These are phyloP conservation scores for Papilio polytes DNA, from an alignment of 1,140 invertebrate species.

Conservation along the genomic window DNA sequence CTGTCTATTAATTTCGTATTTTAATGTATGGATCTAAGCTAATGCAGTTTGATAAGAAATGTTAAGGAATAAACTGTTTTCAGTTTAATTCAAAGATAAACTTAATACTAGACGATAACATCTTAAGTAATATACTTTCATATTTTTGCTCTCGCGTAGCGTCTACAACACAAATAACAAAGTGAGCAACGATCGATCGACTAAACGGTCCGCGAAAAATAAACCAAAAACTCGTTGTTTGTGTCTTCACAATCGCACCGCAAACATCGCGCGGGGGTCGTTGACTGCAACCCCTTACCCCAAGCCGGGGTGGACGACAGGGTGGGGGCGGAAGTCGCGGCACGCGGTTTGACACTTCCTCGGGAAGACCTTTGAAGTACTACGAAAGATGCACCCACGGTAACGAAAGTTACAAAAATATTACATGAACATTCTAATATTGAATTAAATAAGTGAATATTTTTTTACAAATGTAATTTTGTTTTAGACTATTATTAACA, in stretches of 20 bases:
- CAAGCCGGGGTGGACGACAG: constrained; percentile 48
- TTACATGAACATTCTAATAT: neutral
- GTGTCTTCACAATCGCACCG: constrained; percentile 73
- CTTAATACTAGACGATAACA: constrained; percentile 38
- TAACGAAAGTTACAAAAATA: neutral
- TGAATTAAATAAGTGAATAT: too few relatives aligned
- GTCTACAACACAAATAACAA: constrained; percentile 30
- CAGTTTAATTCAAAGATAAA: neutral
- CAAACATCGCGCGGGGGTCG: constrained; percentile 69
- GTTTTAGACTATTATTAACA: too few relatives aligned
- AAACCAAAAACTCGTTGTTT: constrained; percentile 67
- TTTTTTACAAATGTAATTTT: too few relatives aligned
- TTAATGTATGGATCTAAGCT: neutral
- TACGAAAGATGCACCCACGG: constrained; percentile 59
- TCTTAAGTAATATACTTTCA: constrained; percentile 21
- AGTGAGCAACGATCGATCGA: constrained; percentile 41
- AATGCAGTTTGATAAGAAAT: neutral
- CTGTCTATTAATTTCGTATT: neutral
- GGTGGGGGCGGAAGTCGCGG: constrained; percentile 63
- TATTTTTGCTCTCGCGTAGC: constrained; percentile 1
- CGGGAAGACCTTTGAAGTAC: constrained; percentile 80
- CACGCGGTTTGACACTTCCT: constrained; percentile 81
- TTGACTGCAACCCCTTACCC: constrained; percentile 65
- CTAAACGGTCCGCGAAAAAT: constrained; percentile 57
- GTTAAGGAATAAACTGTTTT: neutral